Percentiles rank a stretch among this genome's conserved stretches.
phyloP scores from a whole-genome alignment of 2,797 vertebrate species.

The Perodicticus potto region DNA sequence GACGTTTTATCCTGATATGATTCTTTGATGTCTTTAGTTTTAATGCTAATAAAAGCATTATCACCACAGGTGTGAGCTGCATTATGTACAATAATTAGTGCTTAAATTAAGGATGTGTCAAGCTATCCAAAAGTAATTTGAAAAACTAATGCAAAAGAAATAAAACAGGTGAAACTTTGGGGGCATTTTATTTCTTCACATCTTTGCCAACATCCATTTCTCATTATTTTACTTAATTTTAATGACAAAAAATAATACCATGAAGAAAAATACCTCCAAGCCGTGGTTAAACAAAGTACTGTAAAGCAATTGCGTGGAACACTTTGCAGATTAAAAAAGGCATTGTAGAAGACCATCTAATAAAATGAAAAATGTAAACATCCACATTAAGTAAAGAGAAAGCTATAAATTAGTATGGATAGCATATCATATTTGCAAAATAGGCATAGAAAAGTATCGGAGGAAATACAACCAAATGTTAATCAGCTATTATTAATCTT shows the following conservation, averaged over 20 bases:
- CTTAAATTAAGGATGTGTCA: constrained; percentile 83
- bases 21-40: constrained; percentile 85
- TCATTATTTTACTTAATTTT: constrained; percentile 47
- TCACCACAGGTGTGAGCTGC: constrained; percentile 85
- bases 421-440: constrained; percentile 28
- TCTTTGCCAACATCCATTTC: constrained; percentile 40
- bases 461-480: constrained; percentile 43
- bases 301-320: constrained; percentile 35
- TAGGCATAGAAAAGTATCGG: constrained; percentile 15
- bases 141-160: constrained; percentile 72
- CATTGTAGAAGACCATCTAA: constrained; percentile 8
- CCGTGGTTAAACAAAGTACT: constrained; percentile 44
- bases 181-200: constrained; percentile 19
- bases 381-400: constrained; percentile 31
- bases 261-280: constrained; percentile 59
- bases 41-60: constrained; percentile 85
- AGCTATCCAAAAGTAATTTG: constrained; percentile 80
- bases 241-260: constrained; percentile 27
- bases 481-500: constrained; percentile 69
- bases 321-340: constrained; percentile 64
- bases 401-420: not conserved
- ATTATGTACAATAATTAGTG: constrained; percentile 85
- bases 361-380: constrained; percentile 12
- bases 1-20: constrained; percentile 82
- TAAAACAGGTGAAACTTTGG: constrained; percentile 66